Base-by-base conservation (phyloP, 2,797 vertebrate genomes). In the Huso huso region DNA sequence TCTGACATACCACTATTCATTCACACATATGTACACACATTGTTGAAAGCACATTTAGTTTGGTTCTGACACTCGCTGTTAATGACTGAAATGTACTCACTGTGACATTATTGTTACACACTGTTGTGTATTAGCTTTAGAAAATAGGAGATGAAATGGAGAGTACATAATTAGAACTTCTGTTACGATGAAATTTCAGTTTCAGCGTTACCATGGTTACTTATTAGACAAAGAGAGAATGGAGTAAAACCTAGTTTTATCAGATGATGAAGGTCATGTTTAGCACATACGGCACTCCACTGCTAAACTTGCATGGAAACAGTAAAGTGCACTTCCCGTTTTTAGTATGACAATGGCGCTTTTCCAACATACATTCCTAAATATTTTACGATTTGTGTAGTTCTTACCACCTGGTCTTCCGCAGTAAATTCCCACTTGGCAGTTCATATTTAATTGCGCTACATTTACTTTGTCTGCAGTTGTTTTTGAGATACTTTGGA, bases 151-250 rank as follows among this genome's bases (percentile, higher is more conserved):
- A 58, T 58, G 55, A 58, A n/a, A n/a, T 13, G 15, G 55, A 58
- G 55, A 58, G 55, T 58, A 58, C 55, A 58, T 58, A 58, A 58
- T 58, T 58, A 58, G 55, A 13, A 58, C 12, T 58, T 58, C 55
- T 58, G 12, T 58, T 58, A 58, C 55, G 6, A 13, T 58, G 55
- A 58, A 58, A 58, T 58, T 15, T 58, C 55, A 13, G 55, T 58
- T 58, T n/a, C 55, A n/a, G 55, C 1, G 55, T 58, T 58, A 15
- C 55, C 55, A 58, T 58, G 55, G 55, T 58, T 11, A 58, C 12
- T 58, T 58, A 58, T 58, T 58, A 58, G 55, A 13, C 55, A 58
- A 58, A 13, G 10, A 58, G 12, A 58, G 55, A 58, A n/a, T 58
- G 15, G 15, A n/a, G 55, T 6, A 13, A 37, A 58, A 58, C 12